phyloP scores from a whole-genome alignment of 2,797 vertebrate species.

The Orientallactaga sibirica region DNA sequence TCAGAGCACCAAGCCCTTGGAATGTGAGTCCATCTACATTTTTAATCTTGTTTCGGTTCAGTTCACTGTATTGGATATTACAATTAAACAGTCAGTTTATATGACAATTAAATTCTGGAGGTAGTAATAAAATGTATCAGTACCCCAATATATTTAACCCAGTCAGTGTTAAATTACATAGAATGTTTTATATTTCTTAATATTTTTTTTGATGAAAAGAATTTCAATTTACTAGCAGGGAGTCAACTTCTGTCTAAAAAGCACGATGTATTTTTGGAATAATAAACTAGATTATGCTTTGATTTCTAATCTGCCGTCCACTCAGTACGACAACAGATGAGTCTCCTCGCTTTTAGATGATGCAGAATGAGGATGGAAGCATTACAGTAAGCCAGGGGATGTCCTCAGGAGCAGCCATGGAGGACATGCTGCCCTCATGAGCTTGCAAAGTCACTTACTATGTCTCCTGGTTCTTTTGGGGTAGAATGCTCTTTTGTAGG shows the following conservation, averaged over 20 bases:
- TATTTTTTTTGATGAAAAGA: conserved; percentile 54
- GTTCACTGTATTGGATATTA: conserved; percentile 90
- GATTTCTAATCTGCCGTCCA: conserved; percentile 6
- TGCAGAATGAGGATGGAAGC: neutral
- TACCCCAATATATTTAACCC: conserved; percentile 4
- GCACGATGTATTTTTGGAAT: neutral
- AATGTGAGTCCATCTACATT: conserved; percentile 96
- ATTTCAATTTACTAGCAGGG: conserved; percentile 11
- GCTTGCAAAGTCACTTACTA: neutral
- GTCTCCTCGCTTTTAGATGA: neutral
- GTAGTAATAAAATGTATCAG: conserved; percentile 37
- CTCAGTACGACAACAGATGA: neutral
- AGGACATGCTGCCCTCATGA: neutral
- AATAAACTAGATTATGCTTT: conserved; percentile 1
- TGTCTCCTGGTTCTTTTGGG: neutral
- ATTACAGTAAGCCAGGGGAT: neutral
- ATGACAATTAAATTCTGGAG: conserved; percentile 51
- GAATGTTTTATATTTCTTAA: conserved; percentile 19
- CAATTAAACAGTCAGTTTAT: conserved; percentile 68
- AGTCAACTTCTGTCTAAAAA: conserved; percentile 31
- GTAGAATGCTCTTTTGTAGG: neutral
- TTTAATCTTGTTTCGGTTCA: conserved; percentile 96
- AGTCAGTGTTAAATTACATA: neutral
- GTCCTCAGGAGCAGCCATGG: neutral
- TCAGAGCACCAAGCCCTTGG: conserved; percentile 94